Evolutionary conservation across 2,113 vertebrate genomes (phyloP).

Genomic region (Dasyurus viverrinus): DNA sequence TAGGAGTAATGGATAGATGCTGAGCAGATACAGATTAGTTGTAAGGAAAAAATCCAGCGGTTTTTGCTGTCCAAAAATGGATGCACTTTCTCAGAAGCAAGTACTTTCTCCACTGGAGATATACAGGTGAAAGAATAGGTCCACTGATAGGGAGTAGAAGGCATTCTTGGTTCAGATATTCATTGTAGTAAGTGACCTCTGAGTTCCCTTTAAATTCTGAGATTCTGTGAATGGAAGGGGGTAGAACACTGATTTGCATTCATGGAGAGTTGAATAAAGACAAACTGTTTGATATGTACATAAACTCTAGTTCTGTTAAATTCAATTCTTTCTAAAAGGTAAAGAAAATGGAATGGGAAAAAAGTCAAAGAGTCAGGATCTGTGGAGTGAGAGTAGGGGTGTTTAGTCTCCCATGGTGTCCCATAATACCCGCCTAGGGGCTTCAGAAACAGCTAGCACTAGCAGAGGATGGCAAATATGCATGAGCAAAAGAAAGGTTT

Average conservation of each 20-base stretch:
- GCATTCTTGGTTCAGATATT: neutral
- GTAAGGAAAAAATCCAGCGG: neutral
- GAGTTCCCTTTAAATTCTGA: neutral
- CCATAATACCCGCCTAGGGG: neutral
- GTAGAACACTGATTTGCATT: neutral
- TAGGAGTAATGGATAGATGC: neutral
- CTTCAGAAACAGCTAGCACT: neutral
- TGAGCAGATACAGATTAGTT: neutral
- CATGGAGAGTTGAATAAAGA: conserved; percentile 51
- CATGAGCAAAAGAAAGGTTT: no score
- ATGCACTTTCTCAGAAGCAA: neutral
- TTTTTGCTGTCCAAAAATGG: neutral
- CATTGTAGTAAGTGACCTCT: neutral
- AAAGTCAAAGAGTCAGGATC: neutral
- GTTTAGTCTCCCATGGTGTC: fast-evolving
- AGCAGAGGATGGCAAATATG: neutral
- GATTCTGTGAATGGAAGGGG: neutral
- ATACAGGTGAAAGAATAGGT: neutral
- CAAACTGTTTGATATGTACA: neutral
- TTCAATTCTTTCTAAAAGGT: neutral
- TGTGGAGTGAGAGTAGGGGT: neutral
- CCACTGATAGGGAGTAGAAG: neutral
- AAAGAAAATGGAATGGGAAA: neutral
- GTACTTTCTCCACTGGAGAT: neutral
- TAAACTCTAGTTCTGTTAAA: neutral